A percentile compares a stretch with the other conserved stretches of the same genome.
Evolutionary conservation across 1,140 invertebrate species (phyloP).

Genomic region (Pristionchus pacificus): DNA sequence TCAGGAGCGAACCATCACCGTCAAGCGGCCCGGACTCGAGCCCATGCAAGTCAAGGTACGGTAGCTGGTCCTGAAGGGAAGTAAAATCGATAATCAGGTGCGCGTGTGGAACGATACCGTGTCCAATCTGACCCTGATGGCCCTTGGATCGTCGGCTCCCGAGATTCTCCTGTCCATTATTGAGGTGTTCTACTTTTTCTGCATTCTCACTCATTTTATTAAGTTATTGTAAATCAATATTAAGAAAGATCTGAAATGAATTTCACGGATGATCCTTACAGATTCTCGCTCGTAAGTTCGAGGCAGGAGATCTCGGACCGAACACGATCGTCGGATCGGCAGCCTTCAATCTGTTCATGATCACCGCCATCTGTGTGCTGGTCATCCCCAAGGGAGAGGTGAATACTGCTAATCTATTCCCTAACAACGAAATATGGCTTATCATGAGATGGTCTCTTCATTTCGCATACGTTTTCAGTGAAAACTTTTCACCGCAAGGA

Average conservation of each 20-base stretch:
- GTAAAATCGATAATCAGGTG: slow-evolving; percentile 59
- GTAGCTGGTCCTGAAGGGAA: background rate
- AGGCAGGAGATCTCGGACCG: slow-evolving; percentile 91
- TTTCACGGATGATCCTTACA: too few relatives aligned
- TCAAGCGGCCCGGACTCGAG: slow-evolving; percentile 59
- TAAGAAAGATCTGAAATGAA: too few relatives aligned
- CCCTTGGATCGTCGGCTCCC: slow-evolving; percentile 80
- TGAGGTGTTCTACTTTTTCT: too few relatives aligned
- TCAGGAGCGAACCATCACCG: slow-evolving; percentile 56
- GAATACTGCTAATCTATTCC: too few relatives aligned
- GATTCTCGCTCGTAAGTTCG: slow-evolving; percentile 47
- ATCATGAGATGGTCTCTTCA: too few relatives aligned
- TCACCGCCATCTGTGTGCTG: slow-evolving; percentile 88
- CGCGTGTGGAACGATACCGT: slow-evolving; percentile 88
- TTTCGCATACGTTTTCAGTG: too few relatives aligned
- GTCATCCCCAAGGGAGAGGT: slow-evolving; percentile 75
- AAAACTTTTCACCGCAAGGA: too few relatives aligned
- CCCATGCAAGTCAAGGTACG: slow-evolving; percentile 42
- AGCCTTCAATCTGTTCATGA: slow-evolving; percentile 96
- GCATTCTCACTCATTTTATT: too few relatives aligned
- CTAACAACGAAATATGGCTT: too few relatives aligned
- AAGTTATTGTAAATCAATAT: too few relatives aligned
- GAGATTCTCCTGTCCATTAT: slow-evolving; percentile 95
- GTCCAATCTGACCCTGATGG: slow-evolving; percentile 96
- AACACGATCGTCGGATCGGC: slow-evolving; percentile 97